Base-by-base conservation (phyloP, 1,140 invertebrate species). In the Bombus waltoni region DNA sequence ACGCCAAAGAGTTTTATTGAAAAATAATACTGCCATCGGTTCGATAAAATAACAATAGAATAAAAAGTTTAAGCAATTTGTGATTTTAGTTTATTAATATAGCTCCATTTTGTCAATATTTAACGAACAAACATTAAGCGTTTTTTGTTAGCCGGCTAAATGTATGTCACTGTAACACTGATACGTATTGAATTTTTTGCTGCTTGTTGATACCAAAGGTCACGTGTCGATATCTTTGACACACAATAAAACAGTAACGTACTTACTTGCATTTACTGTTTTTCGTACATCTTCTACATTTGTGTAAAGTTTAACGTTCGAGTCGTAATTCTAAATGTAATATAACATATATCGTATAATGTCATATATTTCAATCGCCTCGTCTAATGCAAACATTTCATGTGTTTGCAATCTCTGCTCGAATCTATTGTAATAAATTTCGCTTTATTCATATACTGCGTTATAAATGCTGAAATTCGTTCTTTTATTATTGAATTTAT, bases 191-290 rank as follows among this genome's bases (percentile, higher is more conserved):
- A 82, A 68, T 77, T 66, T 89, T 80, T 86, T 47, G 40, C 66
- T 66, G 57, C 15, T 32, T 32, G 8, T 66, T 38, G 18, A 79
- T 42, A 75, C 53, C 84, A 86, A 62, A 83, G 87, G 88, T 89
- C 65, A 89, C 57, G 28, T 83, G 76, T 32, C 59, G 70, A 89
- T 86, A 47, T 83, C 76, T 65, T 71, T n/a, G 87, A 79, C 70
- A 77, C 40, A 80, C 35, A 75, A 44, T 44, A 28, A 81, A 53
- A 15, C 84, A 89, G 88, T 89, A 62, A 83, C 59, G 88, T 87
- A 47, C n/a, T 35, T 87, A 47, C 42, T 40, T n/a, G 18, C n/a
- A 9, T 32, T 38, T 47, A 10, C 0, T 1, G 25, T 22, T 70
- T 57, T 66, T 77, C 28, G 3, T 1, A 32, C 11, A 38, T 25